phyloP scores from a whole-genome alignment of 2,888 invertebrate species.

The Oxytorus armatus region DNA sequence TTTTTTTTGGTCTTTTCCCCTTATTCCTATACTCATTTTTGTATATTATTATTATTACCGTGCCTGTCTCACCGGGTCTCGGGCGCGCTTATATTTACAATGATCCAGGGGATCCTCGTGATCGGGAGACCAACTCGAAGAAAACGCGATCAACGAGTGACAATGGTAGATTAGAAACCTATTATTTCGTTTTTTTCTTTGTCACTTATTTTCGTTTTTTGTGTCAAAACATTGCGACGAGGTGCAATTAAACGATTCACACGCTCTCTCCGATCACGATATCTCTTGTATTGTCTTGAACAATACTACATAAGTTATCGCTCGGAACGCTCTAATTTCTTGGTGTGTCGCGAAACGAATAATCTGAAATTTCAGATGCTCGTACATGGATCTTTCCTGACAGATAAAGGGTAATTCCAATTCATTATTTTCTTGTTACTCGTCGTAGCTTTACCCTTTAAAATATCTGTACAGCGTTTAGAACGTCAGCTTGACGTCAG shows the following conservation, averaged over 20 bases:
- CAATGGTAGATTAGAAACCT: conserved; percentile 60
- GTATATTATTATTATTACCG: conserved; percentile 14
- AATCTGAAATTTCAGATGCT: conserved; percentile 56
- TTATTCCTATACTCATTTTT: conserved; percentile 9
- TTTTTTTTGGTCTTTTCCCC: too few relatives aligned
- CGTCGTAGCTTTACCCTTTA: not conserved
- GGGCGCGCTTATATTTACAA: conserved; percentile 45
- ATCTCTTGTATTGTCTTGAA: conserved; percentile 29
- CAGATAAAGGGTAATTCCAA: conserved; percentile 61
- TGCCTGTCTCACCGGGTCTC: conserved; percentile 40
- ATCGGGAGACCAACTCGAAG: conserved; percentile 69
- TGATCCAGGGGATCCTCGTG: conserved; percentile 59
- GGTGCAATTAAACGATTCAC: conserved; percentile 29
- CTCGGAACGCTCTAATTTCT: conserved; percentile 17
- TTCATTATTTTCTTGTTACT: not conserved
- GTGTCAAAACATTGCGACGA: conserved; percentile 20
- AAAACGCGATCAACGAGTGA: conserved; percentile 64
- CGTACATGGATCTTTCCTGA: conserved; percentile 68
- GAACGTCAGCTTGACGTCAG: too few relatives aligned
- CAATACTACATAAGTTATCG: not conserved
- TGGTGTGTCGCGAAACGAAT: not conserved
- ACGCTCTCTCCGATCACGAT: conserved; percentile 13
- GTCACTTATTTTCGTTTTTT: conserved; percentile 7
- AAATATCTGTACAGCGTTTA: too few relatives aligned
- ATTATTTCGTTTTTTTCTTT: conserved; percentile 29